These are phyloP conservation scores for Leptodactylus fallax DNA, from an alignment of 2,797 vertebrate species.

Conservation along the genomic window DNA sequence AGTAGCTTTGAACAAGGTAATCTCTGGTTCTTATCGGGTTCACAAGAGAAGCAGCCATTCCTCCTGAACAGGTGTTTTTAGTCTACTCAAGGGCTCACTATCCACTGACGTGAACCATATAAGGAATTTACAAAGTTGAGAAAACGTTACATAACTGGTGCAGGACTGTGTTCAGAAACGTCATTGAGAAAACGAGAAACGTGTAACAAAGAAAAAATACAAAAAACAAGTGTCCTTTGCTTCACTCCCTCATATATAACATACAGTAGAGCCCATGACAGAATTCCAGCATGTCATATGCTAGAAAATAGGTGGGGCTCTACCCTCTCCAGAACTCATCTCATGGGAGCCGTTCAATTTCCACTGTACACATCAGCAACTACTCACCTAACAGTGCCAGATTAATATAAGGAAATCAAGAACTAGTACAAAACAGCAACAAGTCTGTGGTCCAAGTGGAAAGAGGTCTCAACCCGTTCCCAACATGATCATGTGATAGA, in stretches of 20 bases:
- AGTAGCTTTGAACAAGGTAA: not conserved
- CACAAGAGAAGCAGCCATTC: not conserved
- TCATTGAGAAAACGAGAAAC: not conserved
- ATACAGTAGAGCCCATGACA: not conserved
- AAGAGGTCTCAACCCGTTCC: not conserved
- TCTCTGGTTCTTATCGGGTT: not conserved
- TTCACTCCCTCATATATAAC: not conserved
- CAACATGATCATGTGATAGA: conserved; percentile 75
- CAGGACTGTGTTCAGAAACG: not conserved
- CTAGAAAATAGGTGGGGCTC: not conserved
- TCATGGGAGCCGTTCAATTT: not conserved
- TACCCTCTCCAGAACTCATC: not conserved
- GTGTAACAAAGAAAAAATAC: not conserved
- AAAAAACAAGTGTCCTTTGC: not conserved
- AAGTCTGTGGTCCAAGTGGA: not conserved
- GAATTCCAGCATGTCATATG: not conserved
- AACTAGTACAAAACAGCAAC: conserved; percentile 32
- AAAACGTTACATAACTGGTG: not conserved
- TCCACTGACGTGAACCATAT: not conserved
- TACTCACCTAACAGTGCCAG: conserved; percentile 29
- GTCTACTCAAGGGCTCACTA: not conserved
- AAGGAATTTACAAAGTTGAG: not conserved
- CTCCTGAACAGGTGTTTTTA: not conserved
- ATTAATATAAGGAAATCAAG: not conserved
- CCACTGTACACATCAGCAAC: not conserved